These are phyloP conservation scores for Nannoperca australis DNA, from an alignment of 2,797 vertebrate genomes.

Conservation along the genomic window DNA sequence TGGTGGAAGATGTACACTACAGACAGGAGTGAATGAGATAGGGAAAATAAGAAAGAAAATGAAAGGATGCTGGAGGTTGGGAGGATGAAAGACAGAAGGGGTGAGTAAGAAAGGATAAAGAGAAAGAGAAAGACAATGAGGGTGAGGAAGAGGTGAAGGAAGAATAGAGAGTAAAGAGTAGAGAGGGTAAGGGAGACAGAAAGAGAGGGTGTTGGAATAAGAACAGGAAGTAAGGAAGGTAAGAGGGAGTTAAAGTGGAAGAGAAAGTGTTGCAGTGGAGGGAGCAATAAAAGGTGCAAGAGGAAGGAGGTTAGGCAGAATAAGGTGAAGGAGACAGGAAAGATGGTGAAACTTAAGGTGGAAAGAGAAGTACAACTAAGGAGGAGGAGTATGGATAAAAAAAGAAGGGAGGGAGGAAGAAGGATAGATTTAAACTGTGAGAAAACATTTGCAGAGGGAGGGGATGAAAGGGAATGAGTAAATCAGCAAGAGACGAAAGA, in stretches of 20 bases:
- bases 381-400: not conserved
- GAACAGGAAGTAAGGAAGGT: not conserved
- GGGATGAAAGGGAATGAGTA: constrained; percentile 39
- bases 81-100: not conserved
- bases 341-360: not conserved
- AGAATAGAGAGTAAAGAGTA: not conserved
- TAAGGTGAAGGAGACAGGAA: not conserved
- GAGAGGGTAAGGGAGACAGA: not conserved
- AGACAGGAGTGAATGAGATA: not conserved
- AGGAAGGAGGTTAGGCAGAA: not conserved
- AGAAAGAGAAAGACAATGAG: not conserved
- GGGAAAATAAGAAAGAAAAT: not conserved
- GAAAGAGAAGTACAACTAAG: too few species aligned
- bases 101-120: not conserved
- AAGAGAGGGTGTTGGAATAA: too few species aligned
- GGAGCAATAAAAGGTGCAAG: not conserved
- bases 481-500: constrained; percentile 60
- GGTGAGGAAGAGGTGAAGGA: too few species aligned
- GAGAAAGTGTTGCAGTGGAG: not conserved
- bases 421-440: constrained; percentile 19
- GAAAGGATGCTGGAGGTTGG: not conserved
- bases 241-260: not conserved
- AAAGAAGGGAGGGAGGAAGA: not conserved
- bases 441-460: constrained; percentile 40
- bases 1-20: not conserved